These are phyloP conservation scores for Scomber japonicus DNA, from an alignment of 2,113 vertebrate species.

Conservation along the genomic window DNA sequence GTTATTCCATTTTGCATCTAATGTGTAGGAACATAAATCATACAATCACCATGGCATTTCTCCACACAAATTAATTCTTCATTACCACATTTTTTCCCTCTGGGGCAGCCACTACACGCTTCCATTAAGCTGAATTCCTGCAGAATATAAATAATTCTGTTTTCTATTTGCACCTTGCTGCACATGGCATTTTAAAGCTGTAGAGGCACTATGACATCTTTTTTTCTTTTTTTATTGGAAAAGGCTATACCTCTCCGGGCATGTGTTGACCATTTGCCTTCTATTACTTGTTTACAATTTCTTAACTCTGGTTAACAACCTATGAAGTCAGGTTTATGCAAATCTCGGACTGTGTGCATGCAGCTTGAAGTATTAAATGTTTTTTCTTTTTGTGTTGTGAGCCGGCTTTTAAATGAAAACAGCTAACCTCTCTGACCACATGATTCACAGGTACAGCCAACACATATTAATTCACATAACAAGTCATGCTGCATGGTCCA, in stretches of 20 bases:
- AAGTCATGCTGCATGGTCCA: constrained; percentile 47
- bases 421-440: constrained; percentile 36
- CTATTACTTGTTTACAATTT: constrained; percentile 24
- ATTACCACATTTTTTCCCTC: constrained; percentile 46
- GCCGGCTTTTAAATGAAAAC: constrained; percentile 46
- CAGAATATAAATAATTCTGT: constrained; percentile 59
- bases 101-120: constrained; percentile 31
- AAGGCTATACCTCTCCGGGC: background rate
- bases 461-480: constrained; percentile 1
- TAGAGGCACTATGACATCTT: constrained; percentile 1
- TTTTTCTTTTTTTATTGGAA: constrained; percentile 3
- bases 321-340: constrained; percentile 15
- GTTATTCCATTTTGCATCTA: constrained; percentile 48
- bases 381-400: background rate
- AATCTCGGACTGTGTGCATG: background rate
- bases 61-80: constrained; percentile 63
- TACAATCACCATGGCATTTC: constrained; percentile 50
- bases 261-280: constrained; percentile 22
- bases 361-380: constrained; percentile 15
- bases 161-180: constrained; percentile 55
- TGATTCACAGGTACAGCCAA: constrained; percentile 28
- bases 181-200: constrained; percentile 43
- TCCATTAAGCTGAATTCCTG: constrained; percentile 59
- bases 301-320: constrained; percentile 2
- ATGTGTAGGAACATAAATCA: constrained; percentile 52